Percentiles rank a stretch among this genome's conserved stretches.
These are phyloP conservation scores for Mustela nigripes DNA, from an alignment of 2,113 vertebrate species.

Conservation along the genomic window DNA sequence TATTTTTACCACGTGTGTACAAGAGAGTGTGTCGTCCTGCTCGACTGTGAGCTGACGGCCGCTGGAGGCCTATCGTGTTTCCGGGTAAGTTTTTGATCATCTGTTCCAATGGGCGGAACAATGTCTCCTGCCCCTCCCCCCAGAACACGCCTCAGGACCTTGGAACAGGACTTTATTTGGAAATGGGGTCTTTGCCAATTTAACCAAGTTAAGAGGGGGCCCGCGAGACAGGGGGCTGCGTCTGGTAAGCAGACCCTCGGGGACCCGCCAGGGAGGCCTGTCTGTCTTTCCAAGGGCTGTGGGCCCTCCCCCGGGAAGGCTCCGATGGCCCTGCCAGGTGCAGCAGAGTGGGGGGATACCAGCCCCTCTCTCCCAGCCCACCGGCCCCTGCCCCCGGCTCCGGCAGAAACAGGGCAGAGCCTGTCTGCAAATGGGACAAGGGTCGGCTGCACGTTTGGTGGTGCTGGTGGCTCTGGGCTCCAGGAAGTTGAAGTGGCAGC, in stretches of 20 bases:
- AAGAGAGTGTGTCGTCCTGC: background rate
- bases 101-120: background rate
- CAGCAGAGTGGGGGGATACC: background rate
- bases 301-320: background rate
- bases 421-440: too few relatives aligned
- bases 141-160: background rate
- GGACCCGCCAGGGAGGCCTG: background rate
- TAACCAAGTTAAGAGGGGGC: background rate
- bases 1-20: background rate
- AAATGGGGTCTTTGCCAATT: background rate
- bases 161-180: background rate
- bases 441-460: background rate
- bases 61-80: background rate
- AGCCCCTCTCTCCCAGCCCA: background rate
- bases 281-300: accelerated
- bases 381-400: background rate
- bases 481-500: accelerated
- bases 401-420: background rate
- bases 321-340: background rate
- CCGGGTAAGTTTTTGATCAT: background rate
- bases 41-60: background rate
- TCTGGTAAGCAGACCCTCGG: background rate
- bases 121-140: background rate
- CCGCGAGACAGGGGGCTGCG: conserved; percentile 53
- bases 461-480: background rate